Percentiles rank a stretch among this genome's conserved stretches.
Evolutionary conservation across 2,888 invertebrate genomes (phyloP).

Genomic region (Rotaria macrura): DNA sequence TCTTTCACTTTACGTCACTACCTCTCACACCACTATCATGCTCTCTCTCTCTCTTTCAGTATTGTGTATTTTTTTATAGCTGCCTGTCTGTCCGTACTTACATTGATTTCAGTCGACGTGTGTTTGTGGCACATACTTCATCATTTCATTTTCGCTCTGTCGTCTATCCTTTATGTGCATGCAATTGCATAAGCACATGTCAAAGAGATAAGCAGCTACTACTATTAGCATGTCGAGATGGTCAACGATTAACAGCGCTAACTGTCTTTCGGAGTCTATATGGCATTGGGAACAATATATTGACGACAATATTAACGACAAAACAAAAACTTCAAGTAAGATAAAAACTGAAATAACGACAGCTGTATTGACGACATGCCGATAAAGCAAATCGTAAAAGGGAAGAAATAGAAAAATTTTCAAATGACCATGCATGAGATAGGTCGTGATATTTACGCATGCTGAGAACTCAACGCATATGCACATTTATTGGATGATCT

Average conservation of each 20-base stretch:
- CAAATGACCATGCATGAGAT: background rate
- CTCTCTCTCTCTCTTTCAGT: background rate
- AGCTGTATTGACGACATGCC: background rate
- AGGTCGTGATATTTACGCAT: constrained; percentile 3
- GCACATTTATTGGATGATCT: background rate
- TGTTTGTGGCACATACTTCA: background rate
- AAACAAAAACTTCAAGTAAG: background rate
- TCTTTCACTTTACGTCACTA: background rate
- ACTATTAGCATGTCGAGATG: background rate
- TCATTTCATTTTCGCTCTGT: background rate
- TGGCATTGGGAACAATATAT: background rate
- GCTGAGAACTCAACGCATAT: background rate
- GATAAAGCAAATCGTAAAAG: background rate
- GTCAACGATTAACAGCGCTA: background rate
- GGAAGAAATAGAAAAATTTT: background rate
- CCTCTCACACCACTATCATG: background rate
- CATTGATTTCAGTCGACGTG: background rate
- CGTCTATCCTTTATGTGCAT: background rate
- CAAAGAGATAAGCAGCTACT: constrained; percentile 1
- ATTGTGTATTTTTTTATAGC: background rate
- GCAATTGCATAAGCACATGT: background rate
- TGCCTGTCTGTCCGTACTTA: background rate
- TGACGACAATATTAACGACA: background rate
- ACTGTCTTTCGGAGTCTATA: background rate
- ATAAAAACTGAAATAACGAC: background rate